phyloP scores from a whole-genome alignment of 2,888 invertebrate species.

The Pachycephus smyrnensis region DNA sequence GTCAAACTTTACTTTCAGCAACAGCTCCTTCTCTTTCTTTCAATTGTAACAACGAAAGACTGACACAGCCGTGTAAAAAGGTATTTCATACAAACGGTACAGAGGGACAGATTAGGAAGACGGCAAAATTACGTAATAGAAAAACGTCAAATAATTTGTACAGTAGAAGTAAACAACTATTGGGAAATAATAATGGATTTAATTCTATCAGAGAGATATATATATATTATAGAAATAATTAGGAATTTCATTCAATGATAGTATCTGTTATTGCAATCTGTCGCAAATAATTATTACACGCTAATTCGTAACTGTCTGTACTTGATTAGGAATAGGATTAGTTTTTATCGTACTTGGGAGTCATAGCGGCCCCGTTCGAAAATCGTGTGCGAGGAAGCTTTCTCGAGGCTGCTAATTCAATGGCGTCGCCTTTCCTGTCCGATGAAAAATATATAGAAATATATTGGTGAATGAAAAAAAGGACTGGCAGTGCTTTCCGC shows the following conservation, averaged over 20 bases:
- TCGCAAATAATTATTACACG: background rate
- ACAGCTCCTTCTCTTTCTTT: background rate
- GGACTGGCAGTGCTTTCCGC: background rate
- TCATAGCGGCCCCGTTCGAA: background rate
- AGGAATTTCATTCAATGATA: background rate
- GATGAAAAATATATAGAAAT: constrained; percentile 2
- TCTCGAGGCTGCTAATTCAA: background rate
- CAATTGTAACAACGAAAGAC: background rate
- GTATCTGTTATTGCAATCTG: background rate
- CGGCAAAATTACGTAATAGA: background rate
- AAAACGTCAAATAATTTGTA: background rate
- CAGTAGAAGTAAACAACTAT: background rate
- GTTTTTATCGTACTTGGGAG: background rate
- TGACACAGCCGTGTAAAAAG: background rate
- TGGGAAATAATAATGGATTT: background rate
- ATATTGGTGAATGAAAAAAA: background rate
- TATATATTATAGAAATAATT: background rate
- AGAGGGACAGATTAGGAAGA: background rate
- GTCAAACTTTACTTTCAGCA: background rate
- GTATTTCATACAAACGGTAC: background rate
- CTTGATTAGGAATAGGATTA: background rate
- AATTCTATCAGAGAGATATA: background rate
- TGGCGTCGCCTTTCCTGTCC: background rate
- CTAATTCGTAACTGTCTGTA: background rate
- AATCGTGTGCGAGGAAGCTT: background rate